Conservation (phyloP, 2,888 invertebrate species). For the Catocala fraxini region DNA sequence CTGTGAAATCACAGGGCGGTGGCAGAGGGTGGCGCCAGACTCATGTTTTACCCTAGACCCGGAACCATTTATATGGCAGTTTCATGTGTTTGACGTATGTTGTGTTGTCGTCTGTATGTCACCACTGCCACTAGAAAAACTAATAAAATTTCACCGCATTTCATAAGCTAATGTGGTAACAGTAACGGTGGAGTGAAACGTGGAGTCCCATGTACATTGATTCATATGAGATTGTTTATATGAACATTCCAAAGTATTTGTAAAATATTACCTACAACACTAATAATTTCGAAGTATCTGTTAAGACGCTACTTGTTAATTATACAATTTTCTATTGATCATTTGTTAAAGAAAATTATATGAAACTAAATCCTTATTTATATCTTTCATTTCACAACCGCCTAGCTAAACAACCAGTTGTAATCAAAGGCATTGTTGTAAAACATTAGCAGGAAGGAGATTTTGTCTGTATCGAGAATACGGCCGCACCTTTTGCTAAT, state of each 20-base stretch:
- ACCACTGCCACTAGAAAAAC: conserved; percentile 37
- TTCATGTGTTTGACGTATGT: conserved; percentile 58
- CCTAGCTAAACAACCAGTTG: conserved; percentile 9
- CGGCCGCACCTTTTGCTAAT: conserved; percentile 68
- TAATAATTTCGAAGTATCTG: conserved; percentile 87
- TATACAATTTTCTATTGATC: conserved; percentile 88
- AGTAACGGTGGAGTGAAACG: conserved; percentile 47
- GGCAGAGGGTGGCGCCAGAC: conserved; percentile 37
- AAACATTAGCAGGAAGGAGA: conserved; percentile 16
- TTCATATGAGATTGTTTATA: conserved; percentile 84
- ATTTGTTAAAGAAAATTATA: conserved; percentile 88
- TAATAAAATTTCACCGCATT: conserved; percentile 41
- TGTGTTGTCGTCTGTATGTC: conserved; percentile 40
- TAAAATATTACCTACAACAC: conserved; percentile 86
- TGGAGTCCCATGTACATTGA: conserved; percentile 67
- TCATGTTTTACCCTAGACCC: conserved; percentile 72
- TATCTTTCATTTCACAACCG: conserved; percentile 68
- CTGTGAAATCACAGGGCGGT: conserved; percentile 60
- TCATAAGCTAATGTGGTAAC: conserved; percentile 40
- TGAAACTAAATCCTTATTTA: conserved; percentile 85
- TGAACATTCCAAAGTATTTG: conserved; percentile 88
- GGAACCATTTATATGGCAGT: conserved; percentile 52
- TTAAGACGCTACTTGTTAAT: conserved; percentile 88
- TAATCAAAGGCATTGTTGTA: conserved; percentile 32
- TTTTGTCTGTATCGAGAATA: conserved; percentile 23